These are phyloP conservation scores for Molothrus ater DNA, from an alignment of 2,797 vertebrate species.

Conservation along the genomic window DNA sequence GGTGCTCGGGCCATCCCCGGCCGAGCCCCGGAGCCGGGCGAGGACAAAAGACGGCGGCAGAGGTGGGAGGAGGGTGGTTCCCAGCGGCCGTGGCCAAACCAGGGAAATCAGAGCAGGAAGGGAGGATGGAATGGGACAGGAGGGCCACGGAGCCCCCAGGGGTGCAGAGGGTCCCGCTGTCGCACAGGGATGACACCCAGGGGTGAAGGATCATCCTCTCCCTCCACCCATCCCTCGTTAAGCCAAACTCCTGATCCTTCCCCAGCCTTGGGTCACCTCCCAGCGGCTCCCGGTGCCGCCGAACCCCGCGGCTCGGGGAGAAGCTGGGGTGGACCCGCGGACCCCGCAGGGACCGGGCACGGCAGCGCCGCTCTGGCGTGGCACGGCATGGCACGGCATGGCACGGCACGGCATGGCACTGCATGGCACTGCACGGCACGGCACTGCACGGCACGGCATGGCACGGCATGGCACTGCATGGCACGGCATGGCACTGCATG, in stretches of 20 bases:
- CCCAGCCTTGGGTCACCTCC: not conserved
- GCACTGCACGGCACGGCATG: too few relatives aligned
- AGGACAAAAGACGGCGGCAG: not conserved
- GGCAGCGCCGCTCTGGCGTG: accelerated
- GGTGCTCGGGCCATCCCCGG: not conserved
- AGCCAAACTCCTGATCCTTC: accelerated
- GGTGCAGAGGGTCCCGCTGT: not conserved
- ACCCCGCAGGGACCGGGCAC: not conserved
- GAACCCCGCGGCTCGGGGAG: not conserved
- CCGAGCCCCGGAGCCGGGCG: accelerated
- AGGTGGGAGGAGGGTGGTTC: not conserved
- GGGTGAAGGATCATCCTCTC: not conserved
- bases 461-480: too few relatives aligned
- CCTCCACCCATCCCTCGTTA: accelerated
- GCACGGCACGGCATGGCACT: not conserved
- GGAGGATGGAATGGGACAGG: not conserved
- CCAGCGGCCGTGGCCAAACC: not conserved
- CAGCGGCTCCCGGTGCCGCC: not conserved
- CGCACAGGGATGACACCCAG: not conserved
- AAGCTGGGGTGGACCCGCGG: accelerated
- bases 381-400: accelerated
- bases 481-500: not conserved
- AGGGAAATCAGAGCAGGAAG: not conserved
- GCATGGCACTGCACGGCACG: too few relatives aligned
- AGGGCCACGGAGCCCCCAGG: accelerated